Percentiles rank a stretch among this genome's conserved stretches.
Evolutionary conservation across 2,797 vertebrate species (phyloP).

Genomic region (Platyrinchus mystaceus): DNA sequence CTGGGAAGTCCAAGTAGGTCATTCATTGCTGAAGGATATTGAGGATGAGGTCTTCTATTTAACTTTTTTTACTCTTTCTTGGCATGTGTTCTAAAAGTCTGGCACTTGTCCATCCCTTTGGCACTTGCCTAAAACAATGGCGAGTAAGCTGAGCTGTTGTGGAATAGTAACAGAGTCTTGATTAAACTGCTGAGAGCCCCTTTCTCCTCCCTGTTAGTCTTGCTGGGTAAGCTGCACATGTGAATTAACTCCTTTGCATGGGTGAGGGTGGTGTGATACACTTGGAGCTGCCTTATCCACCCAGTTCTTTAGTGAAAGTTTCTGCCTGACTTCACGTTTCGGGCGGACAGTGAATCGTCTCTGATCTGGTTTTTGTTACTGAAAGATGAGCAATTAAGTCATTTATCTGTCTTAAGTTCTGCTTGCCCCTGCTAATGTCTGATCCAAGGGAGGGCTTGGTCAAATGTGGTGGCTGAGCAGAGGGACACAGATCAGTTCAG

Average conservation of each 20-base stretch:
- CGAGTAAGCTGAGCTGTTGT: slow-evolving; percentile 19
- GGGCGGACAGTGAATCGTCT: background rate
- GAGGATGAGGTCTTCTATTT: slow-evolving; percentile 32
- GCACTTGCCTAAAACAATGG: slow-evolving; percentile 19
- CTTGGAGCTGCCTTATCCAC: background rate
- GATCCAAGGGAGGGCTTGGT: background rate
- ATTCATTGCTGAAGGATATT: background rate
- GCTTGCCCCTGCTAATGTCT: background rate
- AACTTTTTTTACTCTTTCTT: slow-evolving; percentile 26
- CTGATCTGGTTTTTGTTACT: background rate
- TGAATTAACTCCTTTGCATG: background rate
- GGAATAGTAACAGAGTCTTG: slow-evolving; percentile 17
- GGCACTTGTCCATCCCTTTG: background rate
- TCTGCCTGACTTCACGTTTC: background rate
- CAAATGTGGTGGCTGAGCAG: background rate
- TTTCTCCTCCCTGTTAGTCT: background rate
- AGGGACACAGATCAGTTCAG: background rate
- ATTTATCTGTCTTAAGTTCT: background rate
- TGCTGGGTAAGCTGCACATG: background rate
- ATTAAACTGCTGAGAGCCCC: background rate
- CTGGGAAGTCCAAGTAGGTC: slow-evolving; percentile 33
- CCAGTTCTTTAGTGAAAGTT: background rate
- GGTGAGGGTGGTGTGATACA: background rate
- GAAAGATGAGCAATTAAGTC: slow-evolving; percentile 1
- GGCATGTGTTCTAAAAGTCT: background rate